Conservation (phyloP, 2,113 vertebrate species). For the Machaerirhynchus nigripectus region DNA sequence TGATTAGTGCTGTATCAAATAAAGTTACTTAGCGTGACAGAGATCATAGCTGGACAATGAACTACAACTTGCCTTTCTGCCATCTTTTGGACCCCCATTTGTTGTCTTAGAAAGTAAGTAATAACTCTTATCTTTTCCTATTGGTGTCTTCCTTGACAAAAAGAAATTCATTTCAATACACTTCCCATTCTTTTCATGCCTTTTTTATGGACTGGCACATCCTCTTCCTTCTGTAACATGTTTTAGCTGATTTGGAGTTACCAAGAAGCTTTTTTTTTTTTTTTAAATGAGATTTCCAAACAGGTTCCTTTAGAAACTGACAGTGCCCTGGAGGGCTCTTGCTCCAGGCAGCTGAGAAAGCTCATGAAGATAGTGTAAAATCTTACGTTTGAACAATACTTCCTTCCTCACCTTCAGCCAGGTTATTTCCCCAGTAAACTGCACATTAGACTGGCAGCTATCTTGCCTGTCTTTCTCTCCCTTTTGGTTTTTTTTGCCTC, state of each 20-base stretch:
- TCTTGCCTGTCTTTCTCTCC: background rate
- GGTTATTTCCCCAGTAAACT: background rate
- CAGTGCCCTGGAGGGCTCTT: background rate
- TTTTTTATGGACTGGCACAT: background rate
- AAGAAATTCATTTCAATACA: background rate
- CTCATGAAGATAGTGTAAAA: background rate
- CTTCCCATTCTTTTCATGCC: background rate
- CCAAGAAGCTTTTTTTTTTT: background rate
- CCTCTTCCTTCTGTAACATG: background rate
- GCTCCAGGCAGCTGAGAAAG: background rate
- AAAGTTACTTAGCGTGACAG: background rate
- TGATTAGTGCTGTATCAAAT: background rate
- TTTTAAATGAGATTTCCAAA: background rate
- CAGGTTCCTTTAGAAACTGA: background rate
- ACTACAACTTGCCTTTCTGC: background rate
- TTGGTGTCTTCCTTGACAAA: background rate
- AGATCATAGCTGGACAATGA: background rate
- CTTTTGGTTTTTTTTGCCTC: background rate
- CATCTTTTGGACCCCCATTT: background rate
- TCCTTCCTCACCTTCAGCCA: background rate
- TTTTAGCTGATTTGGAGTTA: background rate
- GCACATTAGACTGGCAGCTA: background rate
- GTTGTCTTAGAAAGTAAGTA: background rate
- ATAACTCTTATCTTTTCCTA: background rate
- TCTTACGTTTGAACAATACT: background rate